Base-by-base conservation (phyloP, 2,888 invertebrate genomes). In the Stenodera caucasica region DNA sequence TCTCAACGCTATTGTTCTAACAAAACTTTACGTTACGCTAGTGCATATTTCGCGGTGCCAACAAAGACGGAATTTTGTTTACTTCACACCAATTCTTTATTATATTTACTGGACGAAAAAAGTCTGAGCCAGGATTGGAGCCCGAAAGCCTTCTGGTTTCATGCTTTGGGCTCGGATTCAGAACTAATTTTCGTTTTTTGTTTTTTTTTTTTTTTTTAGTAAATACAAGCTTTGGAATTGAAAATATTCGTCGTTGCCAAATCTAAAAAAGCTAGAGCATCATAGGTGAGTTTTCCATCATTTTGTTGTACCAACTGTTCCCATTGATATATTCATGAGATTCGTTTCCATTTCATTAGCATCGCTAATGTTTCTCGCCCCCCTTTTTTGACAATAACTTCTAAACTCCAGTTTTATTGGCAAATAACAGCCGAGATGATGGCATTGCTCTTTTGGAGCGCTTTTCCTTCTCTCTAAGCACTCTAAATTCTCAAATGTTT, bases 381-480 rank as follows among this genome's bases (percentile, higher is more conserved):
- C 69, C n/a, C n/a, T n/a, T n/a, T n/a, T 55, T 60, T 66, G 61
- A 63, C 67, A 69, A 69, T 71, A 73, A 73, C 69, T 72, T 71
- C 67, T 66, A 71, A 71, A 72, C 69, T 73, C 67, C 66, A 71
- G 72, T 73, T 76, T 76, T 75, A 75, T 75, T 74, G 74, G 73
- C 73, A 70, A 73, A 75, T 76, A 76, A 75, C 73, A 68, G 64
- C 26, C 26, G 26, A 26, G 5, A 67, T 67, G 69, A 72, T 71
- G 69, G 68, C 66, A 70, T 68, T 66, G 68, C 71, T 70, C 67
- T n/a, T 70, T 70, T 68, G 63, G 68, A 68, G 63, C 67, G 65
- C n/a, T 70, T 71, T 59, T 64, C 67, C 66, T 66, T 70, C 70
- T 61, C 62, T 64, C 63, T 60, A 59, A 61, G 12, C 66, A 65